Evolutionary conservation across 2,113 vertebrate species (phyloP).

Genomic region (Ardeotis arabs): DNA sequence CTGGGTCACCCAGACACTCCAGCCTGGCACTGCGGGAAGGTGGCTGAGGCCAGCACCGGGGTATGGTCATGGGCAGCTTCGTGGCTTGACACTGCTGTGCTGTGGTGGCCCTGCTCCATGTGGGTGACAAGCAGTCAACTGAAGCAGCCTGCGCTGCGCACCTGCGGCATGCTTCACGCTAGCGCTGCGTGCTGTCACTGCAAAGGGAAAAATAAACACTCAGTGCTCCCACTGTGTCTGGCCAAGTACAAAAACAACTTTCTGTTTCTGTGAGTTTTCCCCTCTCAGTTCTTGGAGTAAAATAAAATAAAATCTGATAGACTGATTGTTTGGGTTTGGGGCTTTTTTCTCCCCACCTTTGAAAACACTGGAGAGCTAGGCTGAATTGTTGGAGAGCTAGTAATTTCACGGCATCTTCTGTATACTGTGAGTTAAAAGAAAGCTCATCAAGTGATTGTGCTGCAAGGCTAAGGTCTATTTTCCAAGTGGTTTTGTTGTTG

Average conservation of each 20-base stretch:
- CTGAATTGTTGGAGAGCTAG: background rate
- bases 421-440: background rate
- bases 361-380: background rate
- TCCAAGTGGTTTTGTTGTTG: background rate
- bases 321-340: background rate
- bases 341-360: background rate
- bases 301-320: background rate
- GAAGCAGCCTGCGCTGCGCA: too few relatives aligned
- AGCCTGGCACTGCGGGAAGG: background rate
- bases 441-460: background rate
- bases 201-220: background rate
- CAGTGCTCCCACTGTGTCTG: background rate
- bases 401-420: background rate
- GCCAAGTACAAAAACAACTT: background rate
- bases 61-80: fast-evolving
- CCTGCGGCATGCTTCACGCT: background rate
- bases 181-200: background rate
- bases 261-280: background rate
- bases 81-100: background rate
- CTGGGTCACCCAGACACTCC: background rate
- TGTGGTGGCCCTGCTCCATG: background rate
- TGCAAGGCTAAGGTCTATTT: background rate
- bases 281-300: background rate
- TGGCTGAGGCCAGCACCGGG: background rate
- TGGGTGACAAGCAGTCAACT: background rate